Conservation (phyloP, 2,888 invertebrate genomes). For the Melanotus villosus region DNA sequence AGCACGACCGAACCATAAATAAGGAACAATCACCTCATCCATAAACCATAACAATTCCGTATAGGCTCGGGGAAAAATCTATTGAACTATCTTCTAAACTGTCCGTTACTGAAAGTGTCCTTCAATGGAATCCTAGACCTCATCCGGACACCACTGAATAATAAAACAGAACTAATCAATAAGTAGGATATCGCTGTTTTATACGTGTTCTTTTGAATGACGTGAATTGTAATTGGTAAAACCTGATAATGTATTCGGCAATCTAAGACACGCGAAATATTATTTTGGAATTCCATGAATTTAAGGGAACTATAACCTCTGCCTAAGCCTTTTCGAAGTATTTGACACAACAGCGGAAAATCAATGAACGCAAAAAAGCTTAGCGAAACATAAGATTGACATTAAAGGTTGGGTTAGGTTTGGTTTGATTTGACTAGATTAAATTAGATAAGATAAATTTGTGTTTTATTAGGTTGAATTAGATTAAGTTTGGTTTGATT, state of each 20-base stretch:
- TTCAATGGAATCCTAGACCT: conserved; percentile 12
- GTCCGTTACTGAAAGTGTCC: conserved; percentile 9
- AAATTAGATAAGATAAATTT: too few relatives aligned
- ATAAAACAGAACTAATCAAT: conserved; percentile 6
- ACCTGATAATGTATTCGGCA: conserved; percentile 18
- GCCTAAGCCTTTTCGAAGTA: too few relatives aligned
- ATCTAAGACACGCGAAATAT: conserved; percentile 6
- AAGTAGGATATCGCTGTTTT: conserved; percentile 6
- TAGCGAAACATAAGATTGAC: too few relatives aligned
- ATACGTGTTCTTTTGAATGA: conserved; percentile 9
- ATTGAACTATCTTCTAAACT: conserved; percentile 18
- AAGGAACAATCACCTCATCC: conserved; percentile 33
- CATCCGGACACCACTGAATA: background rate
- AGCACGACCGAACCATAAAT: conserved; percentile 27
- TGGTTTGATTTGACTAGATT: too few relatives aligned
- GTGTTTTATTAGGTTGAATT: too few relatives aligned
- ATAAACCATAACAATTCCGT: conserved; percentile 35
- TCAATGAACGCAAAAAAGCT: too few relatives aligned
- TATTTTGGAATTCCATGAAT: conserved; percentile 11
- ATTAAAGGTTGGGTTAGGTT: too few relatives aligned
- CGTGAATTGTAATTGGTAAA: conserved; percentile 3
- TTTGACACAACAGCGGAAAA: too few relatives aligned
- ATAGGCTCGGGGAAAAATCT: conserved; percentile 10
- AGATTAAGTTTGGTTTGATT: too few relatives aligned
- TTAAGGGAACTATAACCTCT: background rate